These are phyloP conservation scores for Drosophila subquinaria DNA, from an alignment of 2,888 invertebrate species.

Conservation along the genomic window DNA sequence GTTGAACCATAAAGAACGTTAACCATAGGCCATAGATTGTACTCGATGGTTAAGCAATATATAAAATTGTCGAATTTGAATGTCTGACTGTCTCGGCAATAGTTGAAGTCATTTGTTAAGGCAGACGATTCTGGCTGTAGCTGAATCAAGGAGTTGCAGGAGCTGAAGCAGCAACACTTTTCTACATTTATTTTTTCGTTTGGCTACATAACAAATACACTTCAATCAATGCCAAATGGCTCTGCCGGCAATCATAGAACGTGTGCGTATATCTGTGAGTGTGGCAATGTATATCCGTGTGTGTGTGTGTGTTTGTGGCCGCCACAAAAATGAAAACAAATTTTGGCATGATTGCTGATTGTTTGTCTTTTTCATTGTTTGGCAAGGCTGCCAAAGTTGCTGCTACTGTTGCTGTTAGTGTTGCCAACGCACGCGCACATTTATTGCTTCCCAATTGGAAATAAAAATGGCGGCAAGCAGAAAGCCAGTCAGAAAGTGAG, in stretches of 20 bases:
- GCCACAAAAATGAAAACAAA: conserved; percentile 82
- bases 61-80: conserved; percentile 56
- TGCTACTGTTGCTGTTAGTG: conserved; percentile 31
- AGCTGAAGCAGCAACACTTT: conserved; percentile 54
- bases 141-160: conserved; percentile 39
- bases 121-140: conserved; percentile 3
- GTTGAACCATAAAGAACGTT: conserved; percentile 25
- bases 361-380: conserved; percentile 80
- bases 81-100: conserved; percentile 40
- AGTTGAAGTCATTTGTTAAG: conserved; percentile 66
- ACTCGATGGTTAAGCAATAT: conserved; percentile 47
- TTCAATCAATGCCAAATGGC: conserved; percentile 80
- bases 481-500: conserved; percentile 40
- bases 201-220: conserved; percentile 77
- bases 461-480: conserved; percentile 73
- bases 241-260: conserved; percentile 69
- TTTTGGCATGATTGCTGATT: conserved; percentile 81
- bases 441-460: conserved; percentile 79
- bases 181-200: conserved; percentile 12
- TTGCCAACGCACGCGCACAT: conserved; percentile 79
- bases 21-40: conserved; percentile 44
- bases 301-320: conserved; percentile 53
- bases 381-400: conserved; percentile 51
- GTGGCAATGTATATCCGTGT: not conserved
- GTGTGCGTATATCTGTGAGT: conserved; percentile 41